Conservation (phyloP, 1,140 invertebrate genomes). For the Ceratosolen solmsi region DNA sequence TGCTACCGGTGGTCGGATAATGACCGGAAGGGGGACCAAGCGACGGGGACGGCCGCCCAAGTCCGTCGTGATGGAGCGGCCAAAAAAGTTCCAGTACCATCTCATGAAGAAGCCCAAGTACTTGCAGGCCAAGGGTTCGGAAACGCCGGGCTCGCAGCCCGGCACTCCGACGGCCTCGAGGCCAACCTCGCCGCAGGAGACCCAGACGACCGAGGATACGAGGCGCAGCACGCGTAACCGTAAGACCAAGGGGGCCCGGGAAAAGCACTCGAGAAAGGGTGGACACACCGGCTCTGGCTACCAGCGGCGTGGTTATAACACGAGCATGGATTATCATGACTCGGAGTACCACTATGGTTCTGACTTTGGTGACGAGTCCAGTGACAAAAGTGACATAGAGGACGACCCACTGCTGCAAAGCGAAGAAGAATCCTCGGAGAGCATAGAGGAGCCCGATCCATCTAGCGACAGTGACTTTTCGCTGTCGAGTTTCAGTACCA, state of each 20-base stretch:
- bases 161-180: constrained; percentile 86
- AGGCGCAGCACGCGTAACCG: constrained; percentile 76
- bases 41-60: constrained; percentile 91
- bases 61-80: constrained; percentile 86
- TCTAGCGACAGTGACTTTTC: constrained; percentile 90
- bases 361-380: constrained; percentile 89
- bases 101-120: constrained; percentile 94
- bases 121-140: constrained; percentile 80
- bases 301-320: constrained; percentile 82
- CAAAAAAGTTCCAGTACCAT: constrained; percentile 89
- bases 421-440: constrained; percentile 79
- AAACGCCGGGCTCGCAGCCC: constrained; percentile 77
- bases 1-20: constrained; percentile 67
- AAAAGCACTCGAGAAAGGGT: constrained; percentile 76
- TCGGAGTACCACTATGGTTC: constrained; percentile 93
- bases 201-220: constrained; percentile 79
- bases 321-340: constrained; percentile 83
- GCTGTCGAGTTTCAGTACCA: constrained; percentile 83
- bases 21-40: constrained; percentile 86
- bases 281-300: constrained; percentile 76
- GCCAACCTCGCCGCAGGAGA: constrained; percentile 82
- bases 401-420: constrained; percentile 80
- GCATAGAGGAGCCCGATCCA: constrained; percentile 77
- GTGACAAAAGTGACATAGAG: constrained; percentile 84
- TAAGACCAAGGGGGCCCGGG: constrained; percentile 66